phyloP scores from a whole-genome alignment of 2,113 vertebrate genomes.

The Prochilodus magdalenae region DNA sequence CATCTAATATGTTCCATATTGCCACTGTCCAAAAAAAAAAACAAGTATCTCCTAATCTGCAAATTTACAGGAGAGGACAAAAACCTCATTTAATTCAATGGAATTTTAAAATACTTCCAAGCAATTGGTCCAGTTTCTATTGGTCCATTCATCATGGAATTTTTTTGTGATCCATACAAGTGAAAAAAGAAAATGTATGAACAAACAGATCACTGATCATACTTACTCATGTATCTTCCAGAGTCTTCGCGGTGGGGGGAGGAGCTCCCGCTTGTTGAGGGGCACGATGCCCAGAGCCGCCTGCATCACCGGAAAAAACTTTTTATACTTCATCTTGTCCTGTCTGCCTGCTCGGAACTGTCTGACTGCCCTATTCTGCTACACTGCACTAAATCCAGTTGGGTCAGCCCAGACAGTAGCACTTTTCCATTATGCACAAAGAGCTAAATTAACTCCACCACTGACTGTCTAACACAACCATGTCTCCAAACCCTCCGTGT shows the following conservation, averaged over 20 bases:
- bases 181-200: too few relatives aligned
- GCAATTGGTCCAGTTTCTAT: too few relatives aligned
- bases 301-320: slow-evolving; percentile 88
- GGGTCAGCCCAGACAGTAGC: not conserved
- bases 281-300: slow-evolving; percentile 87
- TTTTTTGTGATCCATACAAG: too few relatives aligned
- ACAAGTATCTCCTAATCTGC: too few relatives aligned
- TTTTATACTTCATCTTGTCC: slow-evolving; percentile 88
- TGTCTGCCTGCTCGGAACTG: not conserved
- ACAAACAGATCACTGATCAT: slow-evolving; percentile 23
- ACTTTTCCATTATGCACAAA: not conserved
- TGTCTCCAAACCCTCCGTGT: not conserved
- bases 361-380: not conserved
- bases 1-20: too few relatives aligned
- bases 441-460: not conserved
- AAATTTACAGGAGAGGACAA: too few relatives aligned
- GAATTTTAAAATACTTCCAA: too few relatives aligned
- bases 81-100: too few relatives aligned
- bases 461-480: not conserved
- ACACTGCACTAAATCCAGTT: not conserved
- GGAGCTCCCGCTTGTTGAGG: slow-evolving; percentile 89
- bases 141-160: too few relatives aligned
- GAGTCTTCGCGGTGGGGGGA: slow-evolving; percentile 85
- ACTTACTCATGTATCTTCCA: slow-evolving; percentile 88
- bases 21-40: too few relatives aligned